Evolutionary conservation across 1,140 invertebrate genomes (phyloP), one percentile per base, ranked within the genome.

Genomic region (Pseudomyrmex dendroicus): DNA sequence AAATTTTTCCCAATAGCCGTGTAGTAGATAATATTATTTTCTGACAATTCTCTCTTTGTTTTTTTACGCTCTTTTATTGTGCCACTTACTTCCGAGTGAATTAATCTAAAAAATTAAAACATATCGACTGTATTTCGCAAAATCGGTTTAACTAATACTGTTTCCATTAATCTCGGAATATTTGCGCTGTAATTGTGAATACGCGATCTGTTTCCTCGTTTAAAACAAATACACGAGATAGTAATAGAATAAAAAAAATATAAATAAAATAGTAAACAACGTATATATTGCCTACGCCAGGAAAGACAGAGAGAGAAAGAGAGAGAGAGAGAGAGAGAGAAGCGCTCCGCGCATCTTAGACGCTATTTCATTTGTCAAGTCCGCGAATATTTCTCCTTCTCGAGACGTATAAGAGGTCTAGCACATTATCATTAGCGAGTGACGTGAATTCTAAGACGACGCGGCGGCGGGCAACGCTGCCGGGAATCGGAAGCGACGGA

Each of bases 341-440:
- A 56, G 50, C 20, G 35, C 5, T 35, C 7, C 48, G 22, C 12
- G 56, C n/a, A 59, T 17, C 9, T 9, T 63, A 73, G 12, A 73
- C 10, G 46, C 13, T 61, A 80, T 80, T 78, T 78, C 15, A 78
- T 78, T 59, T 70, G 54, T 70, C 44, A 82, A 35, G 57, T 10
- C 17, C 5, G 13, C 15, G 48, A 74, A 82, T 56, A 63, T 54
- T 63, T 64, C 56, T 73, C 56, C 44, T 3, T 73, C 10, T 73
- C n/a, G 22, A 15, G 62, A 44, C 1, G n/a, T 66, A 66, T 67
- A 61, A 80, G 50, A 63, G 63, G 9, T 57, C 61, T 61, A 57
- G 20, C 54, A 15, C 76, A 84, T 80, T 82, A 82, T 22, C 83
- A 84, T 84, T 84, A 84, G 66, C 50, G 76, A 80, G n/a, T 63